phyloP scores from a whole-genome alignment of 2,797 vertebrate species.

The Rhabdophis nuchalis region DNA sequence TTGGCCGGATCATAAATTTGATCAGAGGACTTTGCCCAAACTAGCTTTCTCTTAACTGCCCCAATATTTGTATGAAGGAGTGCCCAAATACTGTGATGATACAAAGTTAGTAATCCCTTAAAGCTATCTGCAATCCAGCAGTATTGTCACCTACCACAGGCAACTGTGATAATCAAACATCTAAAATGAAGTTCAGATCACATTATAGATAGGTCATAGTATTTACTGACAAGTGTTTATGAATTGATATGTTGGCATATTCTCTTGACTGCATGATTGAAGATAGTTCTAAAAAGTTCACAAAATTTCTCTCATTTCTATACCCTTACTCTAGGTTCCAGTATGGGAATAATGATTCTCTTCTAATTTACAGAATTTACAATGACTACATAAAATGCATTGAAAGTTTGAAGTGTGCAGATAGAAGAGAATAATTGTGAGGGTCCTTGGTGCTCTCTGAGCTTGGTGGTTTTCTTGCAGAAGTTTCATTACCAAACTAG shows the following conservation, averaged over 20 bases:
- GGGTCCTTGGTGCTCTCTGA: not conserved
- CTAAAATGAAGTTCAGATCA: not conserved
- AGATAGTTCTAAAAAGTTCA: not conserved
- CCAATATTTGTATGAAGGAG: not conserved
- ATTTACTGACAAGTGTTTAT: not conserved
- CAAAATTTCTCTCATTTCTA: not conserved
- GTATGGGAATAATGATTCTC: not conserved
- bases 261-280: not conserved
- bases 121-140: not conserved
- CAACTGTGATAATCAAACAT: not conserved
- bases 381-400: not conserved
- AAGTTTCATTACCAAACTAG: not conserved
- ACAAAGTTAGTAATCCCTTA: not conserved
- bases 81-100: not conserved
- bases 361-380: not conserved
- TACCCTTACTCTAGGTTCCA: not conserved
- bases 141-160: not conserved
- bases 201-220: not conserved
- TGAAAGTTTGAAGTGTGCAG: not conserved
- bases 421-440: not conserved
- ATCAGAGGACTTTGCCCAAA: not conserved
- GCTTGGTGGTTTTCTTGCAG: not conserved
- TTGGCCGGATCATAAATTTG: not conserved
- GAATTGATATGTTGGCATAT: not conserved
- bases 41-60: too few species aligned